Conservation (phyloP, 2,888 invertebrate species). For the Drosophila flavopinicola region DNA sequence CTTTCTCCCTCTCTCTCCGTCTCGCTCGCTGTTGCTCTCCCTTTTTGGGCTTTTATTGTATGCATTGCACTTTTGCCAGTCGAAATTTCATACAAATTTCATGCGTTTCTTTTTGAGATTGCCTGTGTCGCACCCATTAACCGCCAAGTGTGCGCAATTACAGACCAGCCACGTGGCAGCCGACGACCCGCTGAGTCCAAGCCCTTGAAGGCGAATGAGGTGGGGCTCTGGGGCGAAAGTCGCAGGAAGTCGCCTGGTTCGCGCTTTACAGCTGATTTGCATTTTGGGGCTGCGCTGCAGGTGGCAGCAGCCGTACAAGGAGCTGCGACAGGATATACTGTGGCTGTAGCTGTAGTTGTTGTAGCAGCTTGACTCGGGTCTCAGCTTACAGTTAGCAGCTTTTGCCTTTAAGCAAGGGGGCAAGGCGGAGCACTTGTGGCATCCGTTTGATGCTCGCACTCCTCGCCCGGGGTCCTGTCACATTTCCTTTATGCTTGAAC, state of each 20-base stretch:
- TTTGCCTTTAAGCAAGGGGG: slow-evolving; percentile 44
- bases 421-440: slow-evolving; percentile 71
- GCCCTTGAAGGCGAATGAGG: not conserved
- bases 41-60: slow-evolving; percentile 35
- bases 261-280: slow-evolving; percentile 76
- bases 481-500: slow-evolving; percentile 76
- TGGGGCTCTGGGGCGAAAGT: slow-evolving; percentile 1
- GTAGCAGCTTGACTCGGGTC: slow-evolving; percentile 50
- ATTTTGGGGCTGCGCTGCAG: slow-evolving; percentile 73
- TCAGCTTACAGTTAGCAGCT: slow-evolving; percentile 53
- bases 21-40: not conserved
- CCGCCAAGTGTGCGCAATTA: slow-evolving; percentile 75
- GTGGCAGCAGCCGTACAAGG: slow-evolving; percentile 37
- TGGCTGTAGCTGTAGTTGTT: slow-evolving; percentile 10
- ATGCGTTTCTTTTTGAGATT: slow-evolving; percentile 75
- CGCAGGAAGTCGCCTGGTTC: slow-evolving; percentile 46
- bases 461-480: slow-evolving; percentile 40
- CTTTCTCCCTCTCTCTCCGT: too few relatives aligned
- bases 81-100: slow-evolving; percentile 73
- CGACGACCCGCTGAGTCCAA: slow-evolving; percentile 22
- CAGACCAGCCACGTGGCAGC: slow-evolving; percentile 50
- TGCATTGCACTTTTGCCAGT: slow-evolving; percentile 69
- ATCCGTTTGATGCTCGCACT: slow-evolving; percentile 57
- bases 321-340: slow-evolving; percentile 21
- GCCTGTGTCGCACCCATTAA: slow-evolving; percentile 79